phyloP scores from a whole-genome alignment of 1,140 invertebrate genomes.

The Halesus radiatus region DNA sequence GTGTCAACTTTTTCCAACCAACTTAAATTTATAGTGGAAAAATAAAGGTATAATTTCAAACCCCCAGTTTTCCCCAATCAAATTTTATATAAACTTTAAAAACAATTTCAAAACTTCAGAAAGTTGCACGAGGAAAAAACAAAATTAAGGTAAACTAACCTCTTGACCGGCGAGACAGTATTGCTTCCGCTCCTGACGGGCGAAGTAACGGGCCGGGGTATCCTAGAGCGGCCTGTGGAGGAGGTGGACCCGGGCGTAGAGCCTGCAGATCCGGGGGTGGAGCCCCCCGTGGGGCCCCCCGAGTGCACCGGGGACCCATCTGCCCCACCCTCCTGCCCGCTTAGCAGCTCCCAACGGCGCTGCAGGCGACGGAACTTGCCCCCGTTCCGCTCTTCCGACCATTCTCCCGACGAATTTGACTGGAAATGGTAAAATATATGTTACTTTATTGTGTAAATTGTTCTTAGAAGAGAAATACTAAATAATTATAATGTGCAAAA shows the following conservation, averaged over 20 bases:
- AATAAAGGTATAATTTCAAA: not conserved
- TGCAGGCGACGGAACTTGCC: constrained; percentile 82
- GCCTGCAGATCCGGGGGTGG: constrained; percentile 48
- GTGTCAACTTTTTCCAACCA: too few relatives aligned
- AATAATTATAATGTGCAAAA: too few relatives aligned
- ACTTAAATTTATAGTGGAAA: too few relatives aligned
- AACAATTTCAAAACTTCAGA: too few relatives aligned
- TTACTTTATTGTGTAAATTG: too few relatives aligned
- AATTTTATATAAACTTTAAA: not conserved
- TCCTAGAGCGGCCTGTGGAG: constrained; percentile 63
- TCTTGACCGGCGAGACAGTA: constrained; percentile 55
- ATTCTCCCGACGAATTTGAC: constrained; percentile 60
- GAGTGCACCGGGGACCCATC: constrained; percentile 22
- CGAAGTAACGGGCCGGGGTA: constrained; percentile 69
- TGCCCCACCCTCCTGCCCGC: constrained; percentile 56
- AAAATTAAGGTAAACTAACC: constrained; percentile 38
- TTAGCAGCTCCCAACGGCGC: constrained; percentile 88
- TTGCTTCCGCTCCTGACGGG: constrained; percentile 64
- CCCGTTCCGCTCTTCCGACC: constrained; percentile 59
- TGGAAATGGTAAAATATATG: not conserved
- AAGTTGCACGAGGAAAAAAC: too few relatives aligned
- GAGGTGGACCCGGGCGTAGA: constrained; percentile 54
- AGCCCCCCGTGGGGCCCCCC: not conserved
- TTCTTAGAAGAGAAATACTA: too few relatives aligned
- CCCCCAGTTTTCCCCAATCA: not conserved